phyloP scores from a whole-genome alignment of 2,113 vertebrate genomes.

The Jacana jacana region DNA sequence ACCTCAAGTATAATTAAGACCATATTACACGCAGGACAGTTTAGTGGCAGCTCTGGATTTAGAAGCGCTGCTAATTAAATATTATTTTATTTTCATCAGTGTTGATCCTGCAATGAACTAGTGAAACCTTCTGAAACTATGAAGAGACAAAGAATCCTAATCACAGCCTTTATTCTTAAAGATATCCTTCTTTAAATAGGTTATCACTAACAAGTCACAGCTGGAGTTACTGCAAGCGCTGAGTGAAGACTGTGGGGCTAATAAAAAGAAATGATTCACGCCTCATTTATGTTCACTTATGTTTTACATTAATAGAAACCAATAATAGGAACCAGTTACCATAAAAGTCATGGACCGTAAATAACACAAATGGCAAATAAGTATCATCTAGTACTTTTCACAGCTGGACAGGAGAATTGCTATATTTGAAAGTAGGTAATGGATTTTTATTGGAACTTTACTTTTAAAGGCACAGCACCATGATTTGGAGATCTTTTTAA shows the following conservation, averaged over 20 bases:
- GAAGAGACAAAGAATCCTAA: conserved; percentile 69
- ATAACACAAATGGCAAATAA: conserved; percentile 95
- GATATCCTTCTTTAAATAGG: conserved; percentile 81
- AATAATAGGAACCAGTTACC: conserved; percentile 93
- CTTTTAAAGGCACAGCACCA: conserved; percentile 76
- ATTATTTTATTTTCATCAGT: conserved; percentile 18
- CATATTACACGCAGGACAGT: background rate
- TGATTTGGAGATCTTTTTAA: background rate
- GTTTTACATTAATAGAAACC: conserved; percentile 97
- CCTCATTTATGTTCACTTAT: conserved; percentile 96
- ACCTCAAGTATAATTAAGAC: background rate
- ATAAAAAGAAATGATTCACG: conserved; percentile 93
- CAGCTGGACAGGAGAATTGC: conserved; percentile 84
- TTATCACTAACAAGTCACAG: conserved; percentile 84
- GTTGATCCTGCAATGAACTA: conserved; percentile 32
- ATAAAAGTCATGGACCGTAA: conserved; percentile 94
- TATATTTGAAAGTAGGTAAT: conserved; percentile 82
- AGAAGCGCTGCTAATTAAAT: conserved; percentile 13
- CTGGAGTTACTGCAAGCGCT: conserved; percentile 76
- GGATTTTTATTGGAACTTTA: conserved; percentile 80
- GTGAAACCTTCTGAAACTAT: conserved; percentile 48
- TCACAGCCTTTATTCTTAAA: conserved; percentile 70
- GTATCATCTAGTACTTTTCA: conserved; percentile 86
- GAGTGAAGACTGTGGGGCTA: conserved; percentile 82
- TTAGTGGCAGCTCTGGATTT: background rate